Evolutionary conservation across 2,888 invertebrate species (phyloP).

Genomic region (Ellobium chinense): DNA sequence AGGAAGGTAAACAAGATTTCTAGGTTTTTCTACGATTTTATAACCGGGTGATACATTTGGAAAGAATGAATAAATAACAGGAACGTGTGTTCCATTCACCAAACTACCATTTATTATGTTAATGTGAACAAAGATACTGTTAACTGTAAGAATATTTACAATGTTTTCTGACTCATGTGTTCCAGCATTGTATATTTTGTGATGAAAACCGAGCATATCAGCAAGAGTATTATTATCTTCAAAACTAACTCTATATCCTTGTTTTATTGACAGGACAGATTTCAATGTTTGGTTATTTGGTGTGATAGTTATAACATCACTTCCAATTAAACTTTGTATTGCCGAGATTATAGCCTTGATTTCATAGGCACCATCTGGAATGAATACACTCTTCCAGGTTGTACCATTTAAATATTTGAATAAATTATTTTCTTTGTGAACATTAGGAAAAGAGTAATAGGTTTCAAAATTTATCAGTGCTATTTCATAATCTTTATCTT

Average conservation of each 20-base stretch:
- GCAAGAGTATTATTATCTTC: not conserved
- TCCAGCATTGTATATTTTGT: not conserved
- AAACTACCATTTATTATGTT: constrained; percentile 36
- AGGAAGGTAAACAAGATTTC: constrained; percentile 48
- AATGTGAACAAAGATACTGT: constrained; percentile 37
- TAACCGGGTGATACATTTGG: constrained; percentile 45
- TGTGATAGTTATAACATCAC: not conserved
- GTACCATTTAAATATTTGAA: not conserved
- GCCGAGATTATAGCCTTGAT: not conserved
- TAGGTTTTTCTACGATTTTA: constrained; percentile 46
- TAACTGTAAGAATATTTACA: constrained; percentile 41
- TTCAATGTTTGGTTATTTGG: not conserved
- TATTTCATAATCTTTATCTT: not conserved
- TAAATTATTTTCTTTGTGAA: not conserved
- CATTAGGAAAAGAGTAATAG: constrained; percentile 3
- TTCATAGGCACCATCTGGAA: not conserved
- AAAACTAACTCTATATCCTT: not conserved
- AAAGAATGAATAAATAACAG: constrained; percentile 45
- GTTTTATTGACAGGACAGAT: not conserved
- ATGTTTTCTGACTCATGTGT: constrained; percentile 33
- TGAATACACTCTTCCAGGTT: not conserved
- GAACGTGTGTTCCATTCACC: constrained; percentile 27
- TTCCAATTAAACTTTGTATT: too few species aligned
- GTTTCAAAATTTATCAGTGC: constrained; percentile 1
- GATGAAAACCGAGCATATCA: not conserved